phyloP scores from a whole-genome alignment of 2,113 vertebrate species.

The Gnathonemus longibarbis region DNA sequence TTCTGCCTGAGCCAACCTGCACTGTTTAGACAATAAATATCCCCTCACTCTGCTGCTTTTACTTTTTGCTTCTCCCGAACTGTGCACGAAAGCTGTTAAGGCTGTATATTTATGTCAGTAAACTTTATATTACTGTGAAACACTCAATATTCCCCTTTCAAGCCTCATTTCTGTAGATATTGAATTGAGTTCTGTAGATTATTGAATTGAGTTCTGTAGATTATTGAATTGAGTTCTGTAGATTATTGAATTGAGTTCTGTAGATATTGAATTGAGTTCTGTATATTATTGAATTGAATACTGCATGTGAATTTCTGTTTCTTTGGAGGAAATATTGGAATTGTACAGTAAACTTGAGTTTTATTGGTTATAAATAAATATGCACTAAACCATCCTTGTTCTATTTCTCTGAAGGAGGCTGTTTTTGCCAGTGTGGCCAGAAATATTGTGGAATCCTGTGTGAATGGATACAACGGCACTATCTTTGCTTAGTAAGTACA shows the following conservation, averaged over 20 bases:
- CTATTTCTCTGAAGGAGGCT: slow-evolving; percentile 65
- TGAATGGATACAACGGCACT: slow-evolving; percentile 94
- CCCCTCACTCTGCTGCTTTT: no score
- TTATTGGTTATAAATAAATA: background rate
- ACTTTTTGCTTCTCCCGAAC: background rate
- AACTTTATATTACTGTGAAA: background rate
- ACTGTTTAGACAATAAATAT: background rate
- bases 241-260: background rate
- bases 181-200: background rate
- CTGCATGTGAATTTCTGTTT: background rate
- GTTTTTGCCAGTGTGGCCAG: slow-evolving; percentile 85
- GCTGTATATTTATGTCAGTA: background rate
- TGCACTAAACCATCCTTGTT: background rate
- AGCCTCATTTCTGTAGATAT: background rate
- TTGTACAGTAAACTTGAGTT: background rate
- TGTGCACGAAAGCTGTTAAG: background rate
- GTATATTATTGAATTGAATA: background rate
- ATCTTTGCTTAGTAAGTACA: slow-evolving; percentile 96
- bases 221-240: background rate
- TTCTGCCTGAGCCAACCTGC: background rate
- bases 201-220: background rate
- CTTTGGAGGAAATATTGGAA: background rate
- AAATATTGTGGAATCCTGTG: slow-evolving; percentile 88
- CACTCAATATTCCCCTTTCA: background rate
- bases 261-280: background rate